A percentile compares a stretch with the other conserved stretches of the same genome.
Conservation (phyloP, 2,888 invertebrate species). For the Bombylius major region DNA sequence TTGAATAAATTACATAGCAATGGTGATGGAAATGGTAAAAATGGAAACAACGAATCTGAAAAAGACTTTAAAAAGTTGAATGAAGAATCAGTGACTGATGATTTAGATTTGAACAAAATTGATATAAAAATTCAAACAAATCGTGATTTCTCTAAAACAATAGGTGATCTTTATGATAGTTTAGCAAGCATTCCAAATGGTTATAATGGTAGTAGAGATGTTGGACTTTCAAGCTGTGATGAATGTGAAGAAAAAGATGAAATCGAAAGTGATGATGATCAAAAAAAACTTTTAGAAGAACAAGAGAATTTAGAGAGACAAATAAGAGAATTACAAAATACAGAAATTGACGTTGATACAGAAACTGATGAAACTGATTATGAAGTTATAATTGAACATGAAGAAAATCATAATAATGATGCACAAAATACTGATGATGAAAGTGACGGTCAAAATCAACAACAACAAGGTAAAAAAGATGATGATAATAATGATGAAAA, state of each 20-base stretch:
- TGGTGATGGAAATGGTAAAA: background rate
- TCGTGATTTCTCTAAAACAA: constrained; percentile 35
- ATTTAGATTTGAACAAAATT: constrained; percentile 26
- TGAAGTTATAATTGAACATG: constrained; percentile 30
- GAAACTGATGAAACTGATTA: constrained; percentile 63
- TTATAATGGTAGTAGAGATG: constrained; percentile 12
- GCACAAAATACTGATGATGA: constrained; percentile 21
- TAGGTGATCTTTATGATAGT: constrained; percentile 34
- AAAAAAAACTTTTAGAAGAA: constrained; percentile 60
- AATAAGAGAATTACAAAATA: constrained; percentile 58
- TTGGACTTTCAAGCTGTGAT: constrained; percentile 34
- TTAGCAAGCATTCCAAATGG: constrained; percentile 20
- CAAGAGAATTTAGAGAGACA: constrained; percentile 63
- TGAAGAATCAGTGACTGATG: constrained; percentile 6
- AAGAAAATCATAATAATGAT: constrained; percentile 22
- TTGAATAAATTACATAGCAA: constrained; percentile 20
- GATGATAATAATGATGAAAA: constrained; percentile 25
- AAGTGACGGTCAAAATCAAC: constrained; percentile 19
- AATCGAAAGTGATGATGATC: constrained; percentile 53
- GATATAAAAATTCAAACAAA: constrained; percentile 37
- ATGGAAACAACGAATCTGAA: background rate
- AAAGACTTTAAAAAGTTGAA: background rate
- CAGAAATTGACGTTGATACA: constrained; percentile 62
- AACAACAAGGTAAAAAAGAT: constrained; percentile 1
- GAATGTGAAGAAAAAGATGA: constrained; percentile 43